Base-by-base conservation (phyloP, 2,888 invertebrate species). In the Microdon myrmicae region DNA sequence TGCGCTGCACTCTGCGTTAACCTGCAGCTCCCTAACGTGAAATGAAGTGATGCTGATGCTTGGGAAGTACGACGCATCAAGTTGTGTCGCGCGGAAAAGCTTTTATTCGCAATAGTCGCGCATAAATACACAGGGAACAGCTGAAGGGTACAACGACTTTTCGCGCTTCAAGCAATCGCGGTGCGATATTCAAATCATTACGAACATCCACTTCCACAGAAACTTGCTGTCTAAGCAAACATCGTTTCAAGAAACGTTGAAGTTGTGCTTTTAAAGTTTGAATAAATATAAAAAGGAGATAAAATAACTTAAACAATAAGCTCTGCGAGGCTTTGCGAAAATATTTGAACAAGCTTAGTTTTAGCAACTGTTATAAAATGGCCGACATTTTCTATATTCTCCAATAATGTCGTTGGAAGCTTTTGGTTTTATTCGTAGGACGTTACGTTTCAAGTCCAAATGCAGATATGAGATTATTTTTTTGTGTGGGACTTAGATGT, bases 11-110 rank as follows among this genome's bases (percentile, higher is more conserved):
- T 51, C 32, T 32, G 32, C 47, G 58, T 38, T 48, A 38, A 51
- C 32, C 53, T 64, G 58, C 34, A 53, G 48, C 56, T n/a, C n/a
- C 49, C 49, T 49, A 56, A 49, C 58, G 64, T 58, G 34, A 31
- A 64, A 64, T 47, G 58, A 64, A 58, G 45, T 64, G 38, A 51
- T 56, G 20, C 35, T 32, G 43, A 45, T 45, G 39, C 10, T 20
- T 34, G 26, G 32, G 44, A 35, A n/a, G n/a, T n/a, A 12, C 32
- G 23, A 37, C 25, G 23, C 26, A 17, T 25, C 22, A 31, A 16
- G 29, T 37, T 44, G 54, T 49, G 34, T n/a, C 34, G 49, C 6
- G 37, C 41, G 64, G 51, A 58, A 64, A 64, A 64, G 51, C 51
- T 51, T 53, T 64, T 47, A 26, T 61, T 56, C 22, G 45, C 56